Evolutionary conservation across 1,140 invertebrate genomes (phyloP).

Genomic region (Sitodiplosis mosellana): DNA sequence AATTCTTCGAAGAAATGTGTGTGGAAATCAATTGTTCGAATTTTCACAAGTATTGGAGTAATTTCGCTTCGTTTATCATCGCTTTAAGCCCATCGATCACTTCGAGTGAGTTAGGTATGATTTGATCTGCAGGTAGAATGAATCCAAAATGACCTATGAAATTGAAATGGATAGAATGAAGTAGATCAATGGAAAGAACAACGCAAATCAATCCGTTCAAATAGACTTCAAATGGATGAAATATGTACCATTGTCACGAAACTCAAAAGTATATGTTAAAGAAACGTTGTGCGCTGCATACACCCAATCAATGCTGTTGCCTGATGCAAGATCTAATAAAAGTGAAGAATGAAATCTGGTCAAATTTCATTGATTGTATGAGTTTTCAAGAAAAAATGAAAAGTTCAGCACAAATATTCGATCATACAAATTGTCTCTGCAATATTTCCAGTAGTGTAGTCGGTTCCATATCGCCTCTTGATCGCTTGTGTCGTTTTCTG

Average conservation of each 20-base stretch:
- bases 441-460: conserved; percentile 29
- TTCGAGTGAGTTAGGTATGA: conserved; percentile 54
- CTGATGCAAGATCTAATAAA: conserved; percentile 26
- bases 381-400: no score
- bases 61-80: conserved; percentile 22
- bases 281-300: conserved; percentile 40
- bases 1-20: no score
- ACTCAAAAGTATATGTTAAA: conserved; percentile 45
- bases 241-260: conserved; percentile 42
- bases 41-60: background rate
- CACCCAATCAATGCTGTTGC: conserved; percentile 53
- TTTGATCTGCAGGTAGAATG: conserved; percentile 49
- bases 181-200: no score
- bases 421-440: conserved; percentile 29
- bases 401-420: no score
- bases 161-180: background rate
- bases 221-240: no score
- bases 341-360: background rate
- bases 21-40: no score
- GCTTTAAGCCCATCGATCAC: conserved; percentile 41
- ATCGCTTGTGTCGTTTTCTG: conserved; percentile 23
- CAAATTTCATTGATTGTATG: no score
- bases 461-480: conserved; percentile 24
- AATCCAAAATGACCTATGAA: conserved; percentile 43
- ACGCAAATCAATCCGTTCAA: no score